These are phyloP conservation scores for Teleopsis dalmanni DNA, from an alignment of 1,140 invertebrate species.

Conservation along the genomic window DNA sequence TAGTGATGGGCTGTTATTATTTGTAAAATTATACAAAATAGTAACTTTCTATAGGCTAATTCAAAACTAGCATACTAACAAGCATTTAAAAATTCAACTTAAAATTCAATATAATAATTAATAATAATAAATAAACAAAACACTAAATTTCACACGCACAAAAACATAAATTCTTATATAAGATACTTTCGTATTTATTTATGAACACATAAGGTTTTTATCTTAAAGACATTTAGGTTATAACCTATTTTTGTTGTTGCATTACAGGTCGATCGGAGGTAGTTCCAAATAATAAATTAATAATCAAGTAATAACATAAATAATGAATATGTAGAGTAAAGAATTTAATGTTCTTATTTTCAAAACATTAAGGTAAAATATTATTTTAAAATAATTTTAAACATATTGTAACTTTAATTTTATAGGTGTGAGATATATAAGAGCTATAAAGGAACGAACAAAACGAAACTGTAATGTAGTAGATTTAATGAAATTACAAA, in stretches of 20 bases:
- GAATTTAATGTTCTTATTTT: no score
- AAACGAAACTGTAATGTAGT: neutral
- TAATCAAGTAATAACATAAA: no score
- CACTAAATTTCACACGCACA: constrained; percentile 12
- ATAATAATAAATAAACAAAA: constrained; percentile 12
- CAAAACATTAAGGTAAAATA: no score
- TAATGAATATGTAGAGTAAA: no score
- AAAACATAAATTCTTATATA: constrained; percentile 10
- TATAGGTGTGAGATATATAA: no score
- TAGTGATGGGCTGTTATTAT: constrained; percentile 10
- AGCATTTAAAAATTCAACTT: constrained; percentile 11
- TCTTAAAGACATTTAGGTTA: no score
- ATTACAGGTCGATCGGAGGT: no score
- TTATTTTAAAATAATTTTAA: no score
- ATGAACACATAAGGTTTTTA: constrained; percentile 4
- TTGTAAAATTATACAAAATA: neutral
- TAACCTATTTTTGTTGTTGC: no score
- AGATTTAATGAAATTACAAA: neutral
- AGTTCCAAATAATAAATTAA: no score
- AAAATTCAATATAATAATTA: constrained; percentile 18
- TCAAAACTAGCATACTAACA: constrained; percentile 5
- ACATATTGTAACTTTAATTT: no score
- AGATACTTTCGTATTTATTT: no score
- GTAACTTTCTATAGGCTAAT: neutral
- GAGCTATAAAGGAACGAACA: neutral